phyloP scores from a whole-genome alignment of 2,888 invertebrate species.

The Thymelicus acteon region DNA sequence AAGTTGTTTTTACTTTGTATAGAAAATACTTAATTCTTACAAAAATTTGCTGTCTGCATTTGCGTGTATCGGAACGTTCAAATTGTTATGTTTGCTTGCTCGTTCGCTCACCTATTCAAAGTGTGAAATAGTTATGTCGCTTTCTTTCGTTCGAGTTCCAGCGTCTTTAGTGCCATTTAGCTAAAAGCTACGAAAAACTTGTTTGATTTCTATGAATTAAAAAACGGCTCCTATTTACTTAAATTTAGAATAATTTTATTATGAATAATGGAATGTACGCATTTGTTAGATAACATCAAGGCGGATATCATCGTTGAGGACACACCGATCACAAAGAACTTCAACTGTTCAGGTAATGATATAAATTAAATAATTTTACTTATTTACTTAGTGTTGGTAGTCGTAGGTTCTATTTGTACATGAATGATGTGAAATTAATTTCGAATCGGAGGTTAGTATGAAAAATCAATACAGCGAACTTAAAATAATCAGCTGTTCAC shows the following conservation, averaged over 20 bases:
- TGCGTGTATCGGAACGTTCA: constrained; percentile 42
- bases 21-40: no score
- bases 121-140: constrained; percentile 51
- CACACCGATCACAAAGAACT: constrained; percentile 85
- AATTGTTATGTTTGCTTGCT: constrained; percentile 53
- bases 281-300: constrained; percentile 87
- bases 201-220: constrained; percentile 62
- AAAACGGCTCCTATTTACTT: constrained; percentile 54
- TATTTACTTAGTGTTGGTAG: constrained; percentile 29
- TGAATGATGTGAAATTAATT: constrained; percentile 49
- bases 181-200: constrained; percentile 50
- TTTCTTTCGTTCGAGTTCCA: constrained; percentile 59
- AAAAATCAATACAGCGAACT: constrained; percentile 83
- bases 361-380: constrained; percentile 48
- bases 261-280: constrained; percentile 89
- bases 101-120: constrained; percentile 48
- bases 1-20: no score
- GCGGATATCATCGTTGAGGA: constrained; percentile 79
- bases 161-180: constrained; percentile 6
- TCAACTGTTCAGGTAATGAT: constrained; percentile 86
- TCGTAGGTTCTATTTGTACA: constrained; percentile 34
- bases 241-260: constrained; percentile 54
- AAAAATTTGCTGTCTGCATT: neutral
- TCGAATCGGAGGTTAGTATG: constrained; percentile 69
- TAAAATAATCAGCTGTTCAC: constrained; percentile 82